These are phyloP conservation scores for Oligia strigilis DNA, from an alignment of 2,888 invertebrate genomes.

Conservation along the genomic window DNA sequence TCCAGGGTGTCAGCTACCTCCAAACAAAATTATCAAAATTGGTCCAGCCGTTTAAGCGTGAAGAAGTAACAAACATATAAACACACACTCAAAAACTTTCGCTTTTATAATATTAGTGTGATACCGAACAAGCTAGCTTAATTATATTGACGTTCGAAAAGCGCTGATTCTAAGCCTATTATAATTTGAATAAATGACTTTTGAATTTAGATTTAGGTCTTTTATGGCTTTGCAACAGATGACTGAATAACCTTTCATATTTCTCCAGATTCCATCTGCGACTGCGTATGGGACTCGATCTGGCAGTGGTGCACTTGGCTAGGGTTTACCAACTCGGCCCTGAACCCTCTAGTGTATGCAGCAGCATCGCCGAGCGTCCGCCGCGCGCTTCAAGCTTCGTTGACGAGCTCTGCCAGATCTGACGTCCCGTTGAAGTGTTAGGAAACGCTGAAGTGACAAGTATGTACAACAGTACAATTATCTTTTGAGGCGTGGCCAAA, in stretches of 20 bases:
- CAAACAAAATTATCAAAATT: too few species aligned
- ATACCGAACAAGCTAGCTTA: too few species aligned
- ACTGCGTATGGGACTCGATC: constrained; percentile 88
- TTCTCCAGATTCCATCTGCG: constrained; percentile 85
- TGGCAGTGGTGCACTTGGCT: constrained; percentile 93
- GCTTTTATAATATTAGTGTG: too few species aligned
- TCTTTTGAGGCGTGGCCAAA: background rate
- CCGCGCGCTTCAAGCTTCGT: constrained; percentile 76
- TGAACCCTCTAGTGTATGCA: constrained; percentile 93
- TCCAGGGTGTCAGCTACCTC: too few species aligned
- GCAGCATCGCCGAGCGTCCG: constrained; percentile 86
- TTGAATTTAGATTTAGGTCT: too few species aligned
- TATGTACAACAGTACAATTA: background rate
- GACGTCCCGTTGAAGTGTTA: constrained; percentile 69
- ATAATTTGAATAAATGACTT: too few species aligned
- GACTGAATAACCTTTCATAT: background rate
- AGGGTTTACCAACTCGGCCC: constrained; percentile 92
- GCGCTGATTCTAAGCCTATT: too few species aligned
- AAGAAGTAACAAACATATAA: too few species aligned
- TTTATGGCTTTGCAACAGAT: too few species aligned
- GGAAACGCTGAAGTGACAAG: constrained; percentile 58
- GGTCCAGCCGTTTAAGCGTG: too few species aligned
- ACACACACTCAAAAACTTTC: too few species aligned
- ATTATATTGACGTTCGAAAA: too few species aligned
- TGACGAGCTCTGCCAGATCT: constrained; percentile 66